Percentiles rank a stretch among this genome's conserved stretches.
These are phyloP conservation scores for Macrocentrus cingulum DNA, from an alignment of 1,140 invertebrate species.

Conservation along the genomic window DNA sequence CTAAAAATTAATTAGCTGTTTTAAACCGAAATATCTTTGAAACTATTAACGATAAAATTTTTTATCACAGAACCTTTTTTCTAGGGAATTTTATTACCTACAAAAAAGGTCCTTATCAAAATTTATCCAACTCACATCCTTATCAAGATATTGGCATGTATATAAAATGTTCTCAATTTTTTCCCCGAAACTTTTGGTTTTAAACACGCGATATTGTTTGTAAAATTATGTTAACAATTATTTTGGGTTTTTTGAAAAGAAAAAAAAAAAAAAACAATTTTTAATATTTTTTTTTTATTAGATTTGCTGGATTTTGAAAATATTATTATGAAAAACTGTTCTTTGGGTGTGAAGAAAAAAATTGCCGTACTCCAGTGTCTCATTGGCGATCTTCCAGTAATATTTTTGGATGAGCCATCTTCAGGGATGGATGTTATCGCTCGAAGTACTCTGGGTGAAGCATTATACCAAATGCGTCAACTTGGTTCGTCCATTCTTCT, in stretches of 20 bases:
- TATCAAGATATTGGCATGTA: too few relatives aligned
- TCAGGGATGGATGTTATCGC: slow-evolving; percentile 66
- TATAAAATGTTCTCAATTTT: too few relatives aligned
- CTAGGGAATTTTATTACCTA: too few relatives aligned
- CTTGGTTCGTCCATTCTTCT: slow-evolving; percentile 50
- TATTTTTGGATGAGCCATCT: slow-evolving; percentile 86
- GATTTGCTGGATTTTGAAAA: slow-evolving; percentile 38
- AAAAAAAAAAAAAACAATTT: too few relatives aligned
- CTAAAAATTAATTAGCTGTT: too few relatives aligned
- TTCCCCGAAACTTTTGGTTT: background rate
- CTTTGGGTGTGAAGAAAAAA: slow-evolving; percentile 33
- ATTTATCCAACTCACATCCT: too few relatives aligned
- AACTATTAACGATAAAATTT: too few relatives aligned
- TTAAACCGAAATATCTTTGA: too few relatives aligned
- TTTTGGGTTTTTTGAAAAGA: too few relatives aligned
- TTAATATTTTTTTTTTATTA: slow-evolving; percentile 8
- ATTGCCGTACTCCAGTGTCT: slow-evolving; percentile 45
- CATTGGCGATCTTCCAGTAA: slow-evolving; percentile 84
- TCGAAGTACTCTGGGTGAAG: slow-evolving; percentile 59
- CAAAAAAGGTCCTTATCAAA: too few relatives aligned
- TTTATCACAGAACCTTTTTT: too few relatives aligned
- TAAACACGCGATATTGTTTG: background rate
- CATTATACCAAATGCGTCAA: slow-evolving; percentile 51
- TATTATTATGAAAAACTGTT: slow-evolving; percentile 33
- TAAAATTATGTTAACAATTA: too few relatives aligned